Conservation (phyloP, 2,113 vertebrate genomes). For the Dicaeum eximium region DNA sequence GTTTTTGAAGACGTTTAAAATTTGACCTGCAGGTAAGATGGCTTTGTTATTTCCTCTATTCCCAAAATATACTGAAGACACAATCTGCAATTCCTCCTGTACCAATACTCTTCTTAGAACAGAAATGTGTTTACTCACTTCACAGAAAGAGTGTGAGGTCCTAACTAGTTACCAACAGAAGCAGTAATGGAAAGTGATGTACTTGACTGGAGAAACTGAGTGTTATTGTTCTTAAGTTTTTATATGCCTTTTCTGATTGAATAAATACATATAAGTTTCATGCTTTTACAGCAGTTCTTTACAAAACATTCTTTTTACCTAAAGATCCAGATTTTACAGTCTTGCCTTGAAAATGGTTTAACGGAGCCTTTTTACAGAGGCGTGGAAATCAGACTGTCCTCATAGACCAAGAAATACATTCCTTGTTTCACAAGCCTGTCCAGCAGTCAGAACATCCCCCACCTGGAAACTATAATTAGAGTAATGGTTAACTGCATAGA, state of each 20-base stretch:
- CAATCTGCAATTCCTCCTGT: background rate
- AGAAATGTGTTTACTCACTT: background rate
- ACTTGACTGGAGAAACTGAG: background rate
- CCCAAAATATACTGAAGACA: background rate
- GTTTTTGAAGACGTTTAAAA: background rate
- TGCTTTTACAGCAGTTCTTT: background rate
- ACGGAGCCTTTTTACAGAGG: background rate
- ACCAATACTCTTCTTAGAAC: background rate
- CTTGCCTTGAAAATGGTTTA: background rate
- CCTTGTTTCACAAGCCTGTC: background rate
- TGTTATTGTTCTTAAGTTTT: background rate
- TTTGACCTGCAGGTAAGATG: background rate
- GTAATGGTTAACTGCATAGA: background rate
- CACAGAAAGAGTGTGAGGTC: background rate
- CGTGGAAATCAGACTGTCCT: background rate
- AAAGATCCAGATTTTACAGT: background rate
- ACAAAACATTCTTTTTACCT: background rate
- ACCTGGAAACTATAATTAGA: constrained; percentile 28
- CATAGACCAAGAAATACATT: background rate
- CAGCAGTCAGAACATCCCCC: background rate
- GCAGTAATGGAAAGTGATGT: background rate
- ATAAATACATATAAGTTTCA: background rate
- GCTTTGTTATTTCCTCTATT: background rate
- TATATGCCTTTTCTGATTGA: background rate
- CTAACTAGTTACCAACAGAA: background rate